Evolutionary conservation across 2,113 vertebrate genomes (phyloP), one percentile per base, ranked within the genome.

Genomic region (Riparia riparia): DNA sequence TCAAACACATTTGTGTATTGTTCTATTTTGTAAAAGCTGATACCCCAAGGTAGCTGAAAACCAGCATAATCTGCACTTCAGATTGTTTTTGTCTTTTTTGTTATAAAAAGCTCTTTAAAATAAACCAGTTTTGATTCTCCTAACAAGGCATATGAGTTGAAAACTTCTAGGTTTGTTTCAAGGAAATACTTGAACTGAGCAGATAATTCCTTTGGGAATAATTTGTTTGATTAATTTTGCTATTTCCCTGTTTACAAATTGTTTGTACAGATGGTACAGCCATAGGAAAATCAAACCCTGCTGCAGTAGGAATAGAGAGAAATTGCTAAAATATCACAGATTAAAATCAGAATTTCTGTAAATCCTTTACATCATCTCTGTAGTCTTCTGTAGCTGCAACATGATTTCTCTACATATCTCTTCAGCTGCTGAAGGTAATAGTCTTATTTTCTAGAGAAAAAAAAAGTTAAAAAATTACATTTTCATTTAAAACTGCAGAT

Each of bases 151-250:
- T 11, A 53, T 0, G 12, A 37, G 17, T 64, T 92, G 85, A 90
- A 86, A 95, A 53, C 58, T 85, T 89, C 41, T 58, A 45, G 64
- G 73, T 91, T 83, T 76, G 18, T 90, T 92, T 86, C 77, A 92
- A 92, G 64, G 69, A 92, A 93, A 74, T 86, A 44, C 41, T 82
- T 73, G 51, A 77, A 76, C 81, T 63, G 58, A 91, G 87, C 34
- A 56, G 88, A 58, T 93, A 95, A 96, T 89, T 92, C 68, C 71
- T 89, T 66, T 78, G 64, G 91, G 79, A 95, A 93, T 95, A 90
- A 96, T 89, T 95, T 88, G 89, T 89, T 74, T 91, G 58, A 94
- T 80, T 37, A 89, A 65, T 94, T 94, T 94, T 93, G 69, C 72
- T 80, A n/a, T 64, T 89, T 93, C 21, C 45, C 24, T 78, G 44